phyloP scores from a whole-genome alignment of 2,797 vertebrate genomes.

The Poeciliopsis paucimaculata region DNA sequence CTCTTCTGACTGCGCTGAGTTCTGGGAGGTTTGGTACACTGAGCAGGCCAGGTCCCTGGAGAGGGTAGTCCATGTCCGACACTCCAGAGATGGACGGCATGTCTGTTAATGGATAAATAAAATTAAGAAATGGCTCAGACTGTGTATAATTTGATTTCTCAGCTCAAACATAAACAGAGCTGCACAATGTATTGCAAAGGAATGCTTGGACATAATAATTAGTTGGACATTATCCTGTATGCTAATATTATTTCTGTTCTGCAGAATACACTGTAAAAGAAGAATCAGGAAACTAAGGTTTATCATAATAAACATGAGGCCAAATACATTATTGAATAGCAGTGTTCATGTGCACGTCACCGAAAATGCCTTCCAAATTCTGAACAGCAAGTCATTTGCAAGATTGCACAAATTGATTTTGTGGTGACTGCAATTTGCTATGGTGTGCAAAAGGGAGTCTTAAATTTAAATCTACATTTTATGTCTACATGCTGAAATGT shows the following conservation, averaged over 20 bases:
- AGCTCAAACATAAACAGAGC: background rate
- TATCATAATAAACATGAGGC: background rate
- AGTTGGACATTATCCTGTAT: background rate
- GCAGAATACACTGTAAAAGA: background rate
- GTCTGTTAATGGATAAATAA: constrained; percentile 76
- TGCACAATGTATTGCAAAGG: background rate
- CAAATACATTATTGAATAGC: background rate
- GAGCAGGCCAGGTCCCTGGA: constrained; percentile 91
- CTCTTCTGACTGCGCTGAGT: constrained; percentile 89
- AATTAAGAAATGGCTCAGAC: background rate
- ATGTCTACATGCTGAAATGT: background rate
- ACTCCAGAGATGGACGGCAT: constrained; percentile 93
- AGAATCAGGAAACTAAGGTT: background rate
- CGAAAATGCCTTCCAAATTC: background rate
- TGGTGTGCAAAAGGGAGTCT: background rate
- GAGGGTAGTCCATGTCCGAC: constrained; percentile 98
- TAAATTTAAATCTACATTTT: background rate
- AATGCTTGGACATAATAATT: background rate
- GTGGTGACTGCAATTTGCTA: background rate
- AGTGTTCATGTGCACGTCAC: background rate
- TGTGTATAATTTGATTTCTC: background rate
- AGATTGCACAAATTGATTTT: background rate
- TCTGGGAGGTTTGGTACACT: constrained; percentile 93
- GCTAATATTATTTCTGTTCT: background rate
- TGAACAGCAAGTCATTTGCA: background rate